Conservation (phyloP, 2,797 vertebrate species). For the Mycteria americana region DNA sequence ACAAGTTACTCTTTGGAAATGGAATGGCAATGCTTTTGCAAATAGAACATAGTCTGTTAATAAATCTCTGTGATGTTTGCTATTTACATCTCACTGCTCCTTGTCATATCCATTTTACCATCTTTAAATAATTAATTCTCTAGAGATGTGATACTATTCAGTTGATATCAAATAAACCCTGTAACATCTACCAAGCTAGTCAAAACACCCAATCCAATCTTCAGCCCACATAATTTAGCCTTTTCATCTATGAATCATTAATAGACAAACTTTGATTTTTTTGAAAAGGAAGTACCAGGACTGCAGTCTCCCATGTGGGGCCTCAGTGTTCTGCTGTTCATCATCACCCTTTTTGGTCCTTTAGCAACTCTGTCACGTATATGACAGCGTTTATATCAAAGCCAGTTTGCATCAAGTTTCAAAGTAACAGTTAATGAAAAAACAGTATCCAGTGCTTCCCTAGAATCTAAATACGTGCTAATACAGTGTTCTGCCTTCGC, state of each 20-base stretch:
- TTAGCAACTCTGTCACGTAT: not conserved
- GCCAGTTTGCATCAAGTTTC: not conserved
- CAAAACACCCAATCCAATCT: not conserved
- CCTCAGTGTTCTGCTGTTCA: not conserved
- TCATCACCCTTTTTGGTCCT: not conserved
- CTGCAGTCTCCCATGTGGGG: not conserved
- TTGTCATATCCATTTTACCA: not conserved
- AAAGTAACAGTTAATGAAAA: not conserved
- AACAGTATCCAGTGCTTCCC: not conserved
- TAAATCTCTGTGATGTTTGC: not conserved
- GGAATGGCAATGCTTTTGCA: not conserved
- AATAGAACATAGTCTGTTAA: not conserved
- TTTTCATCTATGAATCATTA: not conserved
- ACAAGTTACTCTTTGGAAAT: conserved; percentile 11
- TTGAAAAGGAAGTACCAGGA: not conserved
- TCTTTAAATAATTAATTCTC: conserved; percentile 34
- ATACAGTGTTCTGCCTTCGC: not conserved
- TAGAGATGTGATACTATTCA: not conserved
- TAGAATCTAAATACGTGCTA: not conserved
- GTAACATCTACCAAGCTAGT: not conserved
- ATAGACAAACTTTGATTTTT: not conserved
- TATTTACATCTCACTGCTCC: not conserved
- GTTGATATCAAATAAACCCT: not conserved
- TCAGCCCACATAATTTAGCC: not conserved
- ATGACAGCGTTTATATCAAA: not conserved